phyloP scores from a whole-genome alignment of 2,113 vertebrate species.

The Clupea harengus region DNA sequence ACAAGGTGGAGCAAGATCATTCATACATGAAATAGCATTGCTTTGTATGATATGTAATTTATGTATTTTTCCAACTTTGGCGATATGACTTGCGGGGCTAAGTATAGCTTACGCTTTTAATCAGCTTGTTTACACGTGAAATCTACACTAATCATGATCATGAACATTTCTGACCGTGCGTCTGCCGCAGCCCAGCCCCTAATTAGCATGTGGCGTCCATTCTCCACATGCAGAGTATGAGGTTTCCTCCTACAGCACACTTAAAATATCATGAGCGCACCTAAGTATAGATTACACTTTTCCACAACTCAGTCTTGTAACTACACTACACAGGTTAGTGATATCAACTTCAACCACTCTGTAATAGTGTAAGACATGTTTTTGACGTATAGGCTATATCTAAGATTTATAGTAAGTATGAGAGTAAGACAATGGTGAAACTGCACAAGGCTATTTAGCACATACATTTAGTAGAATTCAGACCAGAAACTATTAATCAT shows the following conservation, averaged over 20 bases:
- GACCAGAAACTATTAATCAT: background rate
- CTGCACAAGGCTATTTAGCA: background rate
- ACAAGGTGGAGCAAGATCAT: background rate
- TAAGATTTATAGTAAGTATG: background rate
- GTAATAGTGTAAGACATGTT: background rate
- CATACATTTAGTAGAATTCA: background rate
- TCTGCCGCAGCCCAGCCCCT: background rate
- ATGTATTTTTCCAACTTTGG: background rate
- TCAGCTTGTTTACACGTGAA: background rate
- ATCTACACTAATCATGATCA: background rate
- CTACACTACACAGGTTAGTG: background rate
- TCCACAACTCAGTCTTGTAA: background rate
- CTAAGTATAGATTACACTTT: background rate
- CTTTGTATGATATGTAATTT: background rate
- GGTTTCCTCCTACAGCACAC: background rate
- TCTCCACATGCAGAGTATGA: background rate
- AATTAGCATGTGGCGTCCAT: background rate
- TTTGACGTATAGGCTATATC: no score
- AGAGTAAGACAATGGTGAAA: background rate
- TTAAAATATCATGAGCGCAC: background rate
- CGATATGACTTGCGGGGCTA: background rate
- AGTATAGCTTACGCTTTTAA: background rate
- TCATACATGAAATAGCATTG: background rate
- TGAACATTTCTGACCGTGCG: background rate
- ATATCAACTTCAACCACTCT: background rate